Evolutionary conservation across 2,797 vertebrate genomes (phyloP).

Genomic region (Astyanax mexicanus): DNA sequence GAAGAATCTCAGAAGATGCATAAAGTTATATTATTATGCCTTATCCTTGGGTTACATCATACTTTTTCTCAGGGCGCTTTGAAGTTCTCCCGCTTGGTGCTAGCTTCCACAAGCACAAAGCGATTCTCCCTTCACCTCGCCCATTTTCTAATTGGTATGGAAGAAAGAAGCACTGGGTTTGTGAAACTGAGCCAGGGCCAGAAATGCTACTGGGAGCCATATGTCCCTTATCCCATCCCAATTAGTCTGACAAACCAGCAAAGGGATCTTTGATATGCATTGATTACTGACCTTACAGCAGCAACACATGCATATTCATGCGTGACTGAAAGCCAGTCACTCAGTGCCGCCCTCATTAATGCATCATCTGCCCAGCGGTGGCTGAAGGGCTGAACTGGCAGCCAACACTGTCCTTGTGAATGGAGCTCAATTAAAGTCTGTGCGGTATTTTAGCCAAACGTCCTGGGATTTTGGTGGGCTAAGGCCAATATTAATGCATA

Average conservation of each 20-base stretch:
- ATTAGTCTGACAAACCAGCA: constrained; percentile 38
- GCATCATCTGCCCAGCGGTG: constrained; percentile 40
- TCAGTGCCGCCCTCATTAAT: constrained; percentile 41
- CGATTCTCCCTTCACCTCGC: neutral
- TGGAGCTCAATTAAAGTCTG: constrained; percentile 36
- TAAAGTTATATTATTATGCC: neutral
- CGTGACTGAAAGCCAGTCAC: constrained; percentile 30
- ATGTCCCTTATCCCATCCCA: constrained; percentile 35
- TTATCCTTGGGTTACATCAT: constrained; percentile 6
- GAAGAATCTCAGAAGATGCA: neutral
- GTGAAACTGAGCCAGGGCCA: constrained; percentile 11
- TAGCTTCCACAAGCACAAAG: neutral
- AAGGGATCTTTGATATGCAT: constrained; percentile 32
- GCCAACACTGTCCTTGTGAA: constrained; percentile 16
- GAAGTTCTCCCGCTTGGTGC: neutral
- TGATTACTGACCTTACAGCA: constrained; percentile 36
- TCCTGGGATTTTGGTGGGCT: constrained; percentile 27
- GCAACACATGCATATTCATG: constrained; percentile 33
- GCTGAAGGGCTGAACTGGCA: constrained; percentile 44
- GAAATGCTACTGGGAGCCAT: constrained; percentile 25
- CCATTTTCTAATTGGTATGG: neutral
- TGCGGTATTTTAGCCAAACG: constrained; percentile 26
- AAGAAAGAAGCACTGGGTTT: neutral
- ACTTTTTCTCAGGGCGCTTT: neutral
- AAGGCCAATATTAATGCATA: constrained; percentile 32